Evolutionary conservation across 1,140 invertebrate species (phyloP), one percentile per base, ranked within the genome.

Genomic region (Atopsyche davidsoni): DNA sequence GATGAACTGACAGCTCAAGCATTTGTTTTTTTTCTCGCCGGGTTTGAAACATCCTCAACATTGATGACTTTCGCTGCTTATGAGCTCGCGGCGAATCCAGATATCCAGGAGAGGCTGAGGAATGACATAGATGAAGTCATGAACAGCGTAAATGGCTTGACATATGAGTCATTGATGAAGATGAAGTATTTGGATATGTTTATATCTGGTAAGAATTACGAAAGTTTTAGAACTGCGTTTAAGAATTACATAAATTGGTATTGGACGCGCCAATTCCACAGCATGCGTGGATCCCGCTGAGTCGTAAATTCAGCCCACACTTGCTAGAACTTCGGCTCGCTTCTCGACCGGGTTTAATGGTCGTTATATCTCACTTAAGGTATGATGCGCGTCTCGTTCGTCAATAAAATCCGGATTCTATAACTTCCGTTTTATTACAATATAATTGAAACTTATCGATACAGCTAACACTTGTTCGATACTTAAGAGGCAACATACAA

Each of bases 71-170:
- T 68, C 59, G 49, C 55, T 10, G 51, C 68, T 1, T 69, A 73
- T 51, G 68, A 75, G 35, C 58, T 86, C 7, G 76, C 79, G 0
- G 51, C 70, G 9, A 69, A 81, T 60, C 72, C 70, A 2, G 68
- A 77, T 0, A 49, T 75, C 9, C 80, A 85, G 53, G 62, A 73
- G 3, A 75, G 68, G 60, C 46, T 85, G 21, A 68, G 69, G 25
- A 60, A 73, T 32, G 81, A 84, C 61, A 68, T 83, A 14, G 61
- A 59, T 31, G 55, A 65, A 1, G 54, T 67, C n/a, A 61, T 67
- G 22, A 63, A 68, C 19, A 54, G 64, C 18, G 58, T 66, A 7
- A 62, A 60, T 0, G 46, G 66, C 2, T 18, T 75, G 3, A 64
- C 60, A 1, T 73, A 67, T 54, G 72, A 76, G 0, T 62, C 59